Evolutionary conservation across 2,888 invertebrate species (phyloP).

Genomic region (Drosophila trichaetosa): DNA sequence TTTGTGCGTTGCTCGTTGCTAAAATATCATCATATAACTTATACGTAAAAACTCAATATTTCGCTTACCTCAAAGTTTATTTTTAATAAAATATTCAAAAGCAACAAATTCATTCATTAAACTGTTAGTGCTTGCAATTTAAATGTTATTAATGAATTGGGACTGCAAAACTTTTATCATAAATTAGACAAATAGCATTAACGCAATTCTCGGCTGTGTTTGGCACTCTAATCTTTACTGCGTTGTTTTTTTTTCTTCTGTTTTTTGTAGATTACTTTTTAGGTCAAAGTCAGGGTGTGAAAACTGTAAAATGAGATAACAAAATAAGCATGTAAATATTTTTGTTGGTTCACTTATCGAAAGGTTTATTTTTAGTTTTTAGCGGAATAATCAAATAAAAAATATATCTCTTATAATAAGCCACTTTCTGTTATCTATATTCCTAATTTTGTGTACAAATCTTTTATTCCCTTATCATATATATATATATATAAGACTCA

Average conservation of each 20-base stretch:
- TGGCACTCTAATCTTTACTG: slow-evolving; percentile 14
- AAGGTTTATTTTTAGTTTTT: background rate
- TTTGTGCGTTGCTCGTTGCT: slow-evolving; percentile 1
- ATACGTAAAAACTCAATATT: slow-evolving; percentile 9
- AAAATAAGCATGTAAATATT: background rate
- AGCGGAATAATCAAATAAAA: background rate
- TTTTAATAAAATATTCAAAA: slow-evolving; percentile 9
- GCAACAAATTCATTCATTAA: slow-evolving; percentile 3
- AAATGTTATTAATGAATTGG: slow-evolving; percentile 30
- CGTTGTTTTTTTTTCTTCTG: background rate
- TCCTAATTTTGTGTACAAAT: background rate
- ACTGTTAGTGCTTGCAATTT: slow-evolving; percentile 22
- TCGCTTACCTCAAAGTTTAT: slow-evolving; percentile 2
- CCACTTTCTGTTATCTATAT: background rate
- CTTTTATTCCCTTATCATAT: background rate
- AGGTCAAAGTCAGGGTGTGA: slow-evolving; percentile 33
- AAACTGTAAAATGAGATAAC: background rate
- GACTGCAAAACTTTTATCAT: background rate
- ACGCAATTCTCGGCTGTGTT: background rate
- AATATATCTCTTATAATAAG: background rate
- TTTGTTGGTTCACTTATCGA: background rate
- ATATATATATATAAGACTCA: too few relatives aligned
- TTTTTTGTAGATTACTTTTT: slow-evolving; percentile 7
- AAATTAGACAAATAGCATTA: background rate
- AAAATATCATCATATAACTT: slow-evolving; percentile 29